Base-by-base conservation (phyloP, 2,113 vertebrate genomes). In the Cairina moschata region DNA sequence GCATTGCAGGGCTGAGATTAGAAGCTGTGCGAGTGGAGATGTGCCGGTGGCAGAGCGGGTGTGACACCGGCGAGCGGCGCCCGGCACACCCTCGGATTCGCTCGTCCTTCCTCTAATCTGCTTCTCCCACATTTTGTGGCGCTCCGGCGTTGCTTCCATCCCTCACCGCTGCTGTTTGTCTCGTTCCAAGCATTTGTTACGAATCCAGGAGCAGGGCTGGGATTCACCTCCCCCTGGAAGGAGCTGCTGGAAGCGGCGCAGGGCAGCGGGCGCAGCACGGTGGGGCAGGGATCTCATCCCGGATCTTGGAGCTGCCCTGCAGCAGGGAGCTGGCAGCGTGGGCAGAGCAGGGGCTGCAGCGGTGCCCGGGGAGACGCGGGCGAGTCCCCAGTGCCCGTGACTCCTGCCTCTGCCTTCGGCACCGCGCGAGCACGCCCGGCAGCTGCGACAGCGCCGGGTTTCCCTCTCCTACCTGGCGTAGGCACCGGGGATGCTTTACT, bases 1-100 rank as follows among this genome's bases (percentile, higher is more conserved):
- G 95, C 96, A 97, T 95, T 97, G 95, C 93, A 95, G 94, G 85
- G 94, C 93, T 95, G 95, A 91, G 81, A 91, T 92, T 62, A 92
- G 91, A 52, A 78, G 85, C 95, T 63, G 94, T 95, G 91, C 86
- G 62, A 93, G 92, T 81, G 94, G 80, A 94, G 93, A 78, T 93
- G 52, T 92, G 88, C 71, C 68, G 88, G 67, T 91, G 86, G 78
- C 86, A 26, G 40, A 86, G 95, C 16, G 76, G 78, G 86, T 90
- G 92, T 91, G 93, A 93, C 52, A 50, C 74, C 36, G 79, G 66
- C 46, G 52, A 93, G 81, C 62, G 4, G 56, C 66, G 85, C 82
- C 91, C 86, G 22, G 90, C 1, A 2, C 13, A 8, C 85, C 90
- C 40, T 4, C 66, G 6, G 6, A 23, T 82, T 68, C 23, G 31